Evolutionary conservation across 2,888 invertebrate species (phyloP), one percentile per base, ranked within the genome.

Genomic region (Tetrapedia diversipes): DNA sequence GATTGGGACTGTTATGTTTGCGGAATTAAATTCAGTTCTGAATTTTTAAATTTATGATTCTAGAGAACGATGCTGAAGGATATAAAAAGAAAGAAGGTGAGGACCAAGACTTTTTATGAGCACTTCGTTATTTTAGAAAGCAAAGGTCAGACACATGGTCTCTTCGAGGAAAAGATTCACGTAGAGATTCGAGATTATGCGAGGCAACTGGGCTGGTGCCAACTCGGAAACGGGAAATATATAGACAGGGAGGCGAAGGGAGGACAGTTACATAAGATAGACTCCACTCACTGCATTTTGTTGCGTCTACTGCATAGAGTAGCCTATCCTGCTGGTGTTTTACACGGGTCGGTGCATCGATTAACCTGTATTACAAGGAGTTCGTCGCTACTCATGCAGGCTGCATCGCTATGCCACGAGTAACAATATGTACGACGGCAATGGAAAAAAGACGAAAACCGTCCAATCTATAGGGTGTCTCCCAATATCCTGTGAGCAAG

Each of bases 271-370:
- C 74, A 70, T 79, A 81, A 84, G 77, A 79, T 77, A 75, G 66
- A 59, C 57, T 49, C 54, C 54, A 69, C 53, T 57, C 73, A 84
- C 72, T 84, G 77, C 66, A 81, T 84, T 84, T 83, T 59, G 64
- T 74, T 74, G 65, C 76, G 69, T 79, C 79, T 67, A 65, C 75
- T 71, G 81, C 68, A 67, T 77, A 69, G 73, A 65, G 57, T 53
- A 19, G 61, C 49, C 72, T 78, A 74, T 78, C 72, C 74, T 56
- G 63, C 66, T 72, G 79, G 83, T 85, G 84, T 84, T 88, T 89
- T 88, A 87, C 88, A 87, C 87, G 88, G 88, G 88, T 89, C 89
- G 87, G 84, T 87, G 88, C 88, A 88, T 89, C 89, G 88, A 89
- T 89, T 89, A 89, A 89, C 89, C 89, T 85, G 86, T 87, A 86